Evolutionary conservation across 2,888 invertebrate genomes (phyloP).

Genomic region (Desoria tigrina): DNA sequence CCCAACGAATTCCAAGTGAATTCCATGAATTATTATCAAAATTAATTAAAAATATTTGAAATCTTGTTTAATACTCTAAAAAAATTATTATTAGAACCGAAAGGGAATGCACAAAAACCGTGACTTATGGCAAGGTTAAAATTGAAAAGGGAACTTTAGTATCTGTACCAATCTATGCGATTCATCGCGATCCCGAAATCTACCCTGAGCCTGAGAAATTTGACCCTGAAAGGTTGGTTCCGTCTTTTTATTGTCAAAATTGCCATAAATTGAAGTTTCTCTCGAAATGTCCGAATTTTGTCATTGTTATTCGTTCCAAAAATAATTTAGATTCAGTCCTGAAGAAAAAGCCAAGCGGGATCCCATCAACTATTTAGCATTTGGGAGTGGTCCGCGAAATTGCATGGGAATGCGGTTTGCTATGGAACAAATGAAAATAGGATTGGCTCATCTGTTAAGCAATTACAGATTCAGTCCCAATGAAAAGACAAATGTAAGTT

Average conservation of each 20-base stretch:
- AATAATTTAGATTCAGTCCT: conserved; percentile 1
- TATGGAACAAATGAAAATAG: neutral
- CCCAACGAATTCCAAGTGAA: neutral
- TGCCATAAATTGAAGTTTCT: too few species aligned
- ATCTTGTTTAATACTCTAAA: neutral
- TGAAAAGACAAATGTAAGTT: neutral
- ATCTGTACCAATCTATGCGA: neutral
- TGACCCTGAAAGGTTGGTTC: conserved; percentile 2
- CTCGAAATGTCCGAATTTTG: too few species aligned
- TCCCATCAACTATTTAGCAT: neutral
- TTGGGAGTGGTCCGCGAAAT: neutral
- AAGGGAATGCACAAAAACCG: neutral
- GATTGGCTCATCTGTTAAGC: neutral
- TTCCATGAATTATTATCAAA: neutral
- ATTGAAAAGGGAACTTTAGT: conserved; percentile 3
- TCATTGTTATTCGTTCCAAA: too few species aligned
- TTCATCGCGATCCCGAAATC: conserved; percentile 5
- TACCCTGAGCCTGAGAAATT: conserved; percentile 6
- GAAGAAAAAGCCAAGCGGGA: neutral
- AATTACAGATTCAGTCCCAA: neutral
- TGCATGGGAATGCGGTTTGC: conserved; percentile 9
- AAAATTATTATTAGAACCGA: conserved; percentile 2
- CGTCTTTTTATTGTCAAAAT: neutral
- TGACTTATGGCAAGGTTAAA: neutral
- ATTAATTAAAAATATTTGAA: neutral